Evolutionary conservation across 2,797 vertebrate genomes (phyloP).

Genomic region (Amazonetta brasiliensis): DNA sequence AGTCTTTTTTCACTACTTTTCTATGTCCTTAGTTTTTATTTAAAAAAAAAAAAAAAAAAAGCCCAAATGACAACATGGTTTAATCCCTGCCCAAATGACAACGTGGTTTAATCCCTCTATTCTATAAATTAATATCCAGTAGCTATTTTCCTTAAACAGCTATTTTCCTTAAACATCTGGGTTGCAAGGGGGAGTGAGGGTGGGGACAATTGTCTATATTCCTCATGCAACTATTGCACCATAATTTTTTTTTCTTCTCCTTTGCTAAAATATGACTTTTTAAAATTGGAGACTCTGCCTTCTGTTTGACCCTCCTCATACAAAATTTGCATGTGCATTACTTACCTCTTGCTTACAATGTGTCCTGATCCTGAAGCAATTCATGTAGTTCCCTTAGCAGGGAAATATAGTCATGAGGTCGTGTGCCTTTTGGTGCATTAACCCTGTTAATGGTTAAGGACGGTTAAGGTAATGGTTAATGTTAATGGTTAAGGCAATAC

Average conservation of each 20-base stretch:
- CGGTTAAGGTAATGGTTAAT: too few relatives aligned
- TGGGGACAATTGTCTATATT: not conserved
- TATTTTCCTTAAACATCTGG: not conserved
- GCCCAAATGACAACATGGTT: not conserved
- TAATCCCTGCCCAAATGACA: not conserved
- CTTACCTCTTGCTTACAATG: not conserved
- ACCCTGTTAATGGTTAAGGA: too few relatives aligned
- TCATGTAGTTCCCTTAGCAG: not conserved
- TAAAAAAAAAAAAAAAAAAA: not conserved
- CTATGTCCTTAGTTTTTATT: not conserved
- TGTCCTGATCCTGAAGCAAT: not conserved
- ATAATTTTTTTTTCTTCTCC: not conserved
- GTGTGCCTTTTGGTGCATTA: not conserved
- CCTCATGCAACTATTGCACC: not conserved
- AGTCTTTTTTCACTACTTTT: slow-evolving; percentile 28
- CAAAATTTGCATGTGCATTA: not conserved
- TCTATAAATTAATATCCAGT: not conserved
- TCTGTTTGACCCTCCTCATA: not conserved
- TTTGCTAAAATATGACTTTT: not conserved
- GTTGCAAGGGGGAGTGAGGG: not conserved
- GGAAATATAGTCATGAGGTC: not conserved
- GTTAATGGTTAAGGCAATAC: not conserved
- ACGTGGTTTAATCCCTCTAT: not conserved
- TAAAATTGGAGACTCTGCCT: not conserved
- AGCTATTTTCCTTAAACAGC: not conserved